These are phyloP conservation scores for Cryptocheilus praepositus DNA, from an alignment of 2,888 invertebrate species.

Conservation along the genomic window DNA sequence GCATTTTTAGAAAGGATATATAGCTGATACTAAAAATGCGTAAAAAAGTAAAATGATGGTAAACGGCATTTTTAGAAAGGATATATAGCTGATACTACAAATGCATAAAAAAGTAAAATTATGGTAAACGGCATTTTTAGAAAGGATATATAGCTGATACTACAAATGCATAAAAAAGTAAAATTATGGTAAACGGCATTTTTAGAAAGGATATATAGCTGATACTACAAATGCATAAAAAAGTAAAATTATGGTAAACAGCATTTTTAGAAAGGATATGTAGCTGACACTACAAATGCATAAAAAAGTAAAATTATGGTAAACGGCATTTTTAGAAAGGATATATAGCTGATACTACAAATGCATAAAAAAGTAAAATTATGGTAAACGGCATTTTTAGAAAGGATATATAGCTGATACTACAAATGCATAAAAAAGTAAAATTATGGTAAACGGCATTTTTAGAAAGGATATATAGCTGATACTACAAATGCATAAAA, in stretches of 20 bases:
- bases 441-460: too few species aligned
- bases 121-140: background rate
- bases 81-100: conserved; percentile 44
- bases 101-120: background rate
- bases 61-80: background rate
- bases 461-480: background rate
- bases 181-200: too few species aligned
- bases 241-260: background rate
- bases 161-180: conserved; percentile 17
- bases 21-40: conserved; percentile 43
- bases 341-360: conserved; percentile 44
- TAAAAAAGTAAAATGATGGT: background rate
- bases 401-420: conserved; percentile 35
- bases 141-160: conserved; percentile 35
- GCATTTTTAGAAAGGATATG: background rate
- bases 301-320: background rate
- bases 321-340: background rate
- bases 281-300: conserved; percentile 43
- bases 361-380: background rate
- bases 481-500: conserved; percentile 39
- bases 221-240: conserved; percentile 39
- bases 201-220: background rate
- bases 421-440: conserved; percentile 17
- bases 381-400: background rate
- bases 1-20: background rate